Percentiles rank a stretch among this genome's conserved stretches.
These are phyloP conservation scores for Eurytemora carolleeae DNA, from an alignment of 1,140 invertebrate species.

Conservation along the genomic window DNA sequence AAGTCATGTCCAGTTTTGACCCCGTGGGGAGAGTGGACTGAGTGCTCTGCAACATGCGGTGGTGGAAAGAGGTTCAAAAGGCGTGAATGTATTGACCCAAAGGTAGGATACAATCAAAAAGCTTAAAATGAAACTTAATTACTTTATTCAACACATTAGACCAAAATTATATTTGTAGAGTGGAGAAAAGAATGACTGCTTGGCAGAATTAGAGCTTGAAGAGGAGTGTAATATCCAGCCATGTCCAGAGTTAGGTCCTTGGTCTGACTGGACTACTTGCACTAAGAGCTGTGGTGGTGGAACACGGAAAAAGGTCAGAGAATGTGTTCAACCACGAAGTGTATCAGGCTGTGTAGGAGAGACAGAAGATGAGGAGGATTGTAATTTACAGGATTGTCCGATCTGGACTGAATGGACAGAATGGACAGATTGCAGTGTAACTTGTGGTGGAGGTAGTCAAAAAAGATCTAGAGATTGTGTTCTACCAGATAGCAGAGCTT, in stretches of 20 bases:
- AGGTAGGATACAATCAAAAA: no score
- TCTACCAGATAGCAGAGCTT: background rate
- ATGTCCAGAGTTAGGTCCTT: conserved; percentile 28
- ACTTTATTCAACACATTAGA: no score
- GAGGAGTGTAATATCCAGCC: conserved; percentile 6
- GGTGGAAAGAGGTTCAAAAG: conserved; percentile 32
- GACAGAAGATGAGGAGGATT: background rate
- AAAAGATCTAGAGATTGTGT: conserved; percentile 7
- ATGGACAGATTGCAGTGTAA: conserved; percentile 2
- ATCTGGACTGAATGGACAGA: conserved; percentile 11
- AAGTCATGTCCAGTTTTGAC: conserved; percentile 11
- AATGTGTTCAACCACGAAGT: conserved; percentile 23
- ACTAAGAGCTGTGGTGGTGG: conserved; percentile 35
- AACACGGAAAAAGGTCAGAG: conserved; percentile 28
- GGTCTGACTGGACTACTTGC: conserved; percentile 29
- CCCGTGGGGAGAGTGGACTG: conserved; percentile 26
- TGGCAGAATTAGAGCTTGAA: background rate
- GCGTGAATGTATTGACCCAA: conserved; percentile 22
- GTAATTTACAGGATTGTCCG: conserved; percentile 5
- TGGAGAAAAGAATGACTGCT: background rate
- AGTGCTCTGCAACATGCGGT: conserved; percentile 32
- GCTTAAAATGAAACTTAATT: no score
- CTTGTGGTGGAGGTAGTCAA: conserved; percentile 9
- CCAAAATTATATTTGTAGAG: no score
- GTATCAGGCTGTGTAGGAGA: background rate